Base-by-base conservation (phyloP, 1,140 invertebrate species). In the Drosophila bocqueti region DNA sequence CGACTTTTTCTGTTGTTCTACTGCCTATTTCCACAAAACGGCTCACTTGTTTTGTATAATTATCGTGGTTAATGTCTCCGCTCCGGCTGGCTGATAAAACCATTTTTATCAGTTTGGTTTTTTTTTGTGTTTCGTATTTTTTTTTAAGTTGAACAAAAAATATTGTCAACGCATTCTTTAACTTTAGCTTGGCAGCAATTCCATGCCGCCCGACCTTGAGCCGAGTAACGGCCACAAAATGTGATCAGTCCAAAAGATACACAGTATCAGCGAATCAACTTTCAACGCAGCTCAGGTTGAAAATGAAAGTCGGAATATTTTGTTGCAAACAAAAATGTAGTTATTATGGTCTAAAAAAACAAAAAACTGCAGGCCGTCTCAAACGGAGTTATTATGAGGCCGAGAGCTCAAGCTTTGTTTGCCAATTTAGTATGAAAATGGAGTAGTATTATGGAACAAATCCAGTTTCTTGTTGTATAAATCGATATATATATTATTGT, bases 11-110 rank as follows among this genome's bases (percentile, higher is more conserved):
- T 54, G 29, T 59, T 47, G 75, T 57, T 69, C 31, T 45, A 45
- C 29, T n/a, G 45, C 47, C 61, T 58, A 21, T 59, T 58, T 65
- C 74, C 49, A 46, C 60, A 66, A 26, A 75, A 45, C 65, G 50
- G 54, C 63, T 73, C 82, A 85, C 82, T 85, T 89, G 83, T 87
- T 87, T 89, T 89, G 85, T 87, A 87, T 87, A 87, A 87, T 87
- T 87, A 87, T 87, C 81, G 84, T 87, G 85, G 84, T 87, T 87
- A 87, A 89, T 87, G 83, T 83, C 83, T 71, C 72, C 72, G 75
- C 75, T 50, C 43, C 66, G 81, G 62, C 62, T 81, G 43, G 63
- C 71, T 81, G 65, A 79, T 77, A 71, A 76, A 66, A 71, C 36
- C 26, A 21, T 63, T 72, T 62, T 50, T 77, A 54, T 80, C 52